Evolutionary conservation across 2,113 vertebrate species (phyloP).

Genomic region (Syngnathus scovelli): DNA sequence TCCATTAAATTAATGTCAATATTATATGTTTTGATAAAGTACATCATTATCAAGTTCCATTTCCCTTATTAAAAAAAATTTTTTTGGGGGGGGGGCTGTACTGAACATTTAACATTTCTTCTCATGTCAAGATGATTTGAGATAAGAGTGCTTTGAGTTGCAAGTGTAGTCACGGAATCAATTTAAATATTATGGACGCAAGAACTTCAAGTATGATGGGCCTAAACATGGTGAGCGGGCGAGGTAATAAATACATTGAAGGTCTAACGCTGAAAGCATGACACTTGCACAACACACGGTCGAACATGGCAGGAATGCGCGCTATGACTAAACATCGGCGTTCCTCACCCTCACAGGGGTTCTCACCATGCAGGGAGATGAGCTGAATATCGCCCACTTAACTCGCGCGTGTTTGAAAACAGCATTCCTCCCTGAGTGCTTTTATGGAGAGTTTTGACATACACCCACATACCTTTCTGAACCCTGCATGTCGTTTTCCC

Average conservation of each 20-base stretch:
- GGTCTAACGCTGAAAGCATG: slow-evolving; percentile 33
- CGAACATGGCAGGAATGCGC: slow-evolving; percentile 61
- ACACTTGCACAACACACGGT: slow-evolving; percentile 40
- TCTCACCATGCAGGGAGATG: slow-evolving; percentile 37
- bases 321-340: slow-evolving; percentile 61
- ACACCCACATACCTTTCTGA: slow-evolving; percentile 37
- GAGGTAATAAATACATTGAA: slow-evolving; percentile 15
- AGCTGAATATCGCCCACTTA: slow-evolving; percentile 42
- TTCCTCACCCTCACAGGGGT: slow-evolving; percentile 42
- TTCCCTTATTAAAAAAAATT: too few species aligned
- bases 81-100: neutral
- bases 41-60: too few species aligned
- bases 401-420: slow-evolving; percentile 67
- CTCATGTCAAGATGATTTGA: neutral
- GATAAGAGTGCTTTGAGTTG: neutral
- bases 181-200: neutral
- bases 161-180: neutral
- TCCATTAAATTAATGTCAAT: too few species aligned
- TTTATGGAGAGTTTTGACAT: slow-evolving; percentile 61
- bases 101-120: neutral
- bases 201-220: slow-evolving; percentile 13
- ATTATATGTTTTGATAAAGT: too few species aligned
- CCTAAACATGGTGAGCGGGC: slow-evolving; percentile 35
- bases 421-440: slow-evolving; percentile 64
- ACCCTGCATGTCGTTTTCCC: slow-evolving; percentile 16